Percentiles rank a stretch among this genome's conserved stretches.
These are phyloP conservation scores for Pseudopodoces humilis DNA, from an alignment of 2,113 vertebrate genomes.

Conservation along the genomic window DNA sequence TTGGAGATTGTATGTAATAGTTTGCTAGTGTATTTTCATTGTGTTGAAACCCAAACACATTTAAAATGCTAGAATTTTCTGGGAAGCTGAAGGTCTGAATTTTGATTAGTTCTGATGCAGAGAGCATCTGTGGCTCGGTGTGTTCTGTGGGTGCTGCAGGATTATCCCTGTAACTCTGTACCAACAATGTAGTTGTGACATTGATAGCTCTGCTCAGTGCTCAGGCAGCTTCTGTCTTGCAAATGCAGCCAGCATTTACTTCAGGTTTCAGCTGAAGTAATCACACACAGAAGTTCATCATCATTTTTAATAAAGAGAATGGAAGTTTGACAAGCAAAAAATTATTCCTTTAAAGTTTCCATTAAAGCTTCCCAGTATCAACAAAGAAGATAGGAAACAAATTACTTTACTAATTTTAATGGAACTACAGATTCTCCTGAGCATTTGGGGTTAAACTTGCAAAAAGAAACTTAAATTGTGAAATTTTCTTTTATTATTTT, in stretches of 20 bases:
- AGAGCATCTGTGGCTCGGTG: background rate
- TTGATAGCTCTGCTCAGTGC: background rate
- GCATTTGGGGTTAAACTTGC: background rate
- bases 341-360: background rate
- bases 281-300: background rate
- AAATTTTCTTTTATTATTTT: background rate
- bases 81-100: background rate
- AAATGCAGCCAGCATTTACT: background rate
- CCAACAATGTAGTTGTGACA: background rate
- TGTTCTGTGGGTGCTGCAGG: background rate
- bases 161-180: background rate
- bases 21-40: background rate
- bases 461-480: background rate
- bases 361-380: background rate
- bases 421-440: background rate
- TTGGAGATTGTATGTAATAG: background rate
- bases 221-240: background rate
- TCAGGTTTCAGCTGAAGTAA: background rate
- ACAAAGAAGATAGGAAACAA: background rate
- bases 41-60: background rate
- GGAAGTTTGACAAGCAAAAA: background rate
- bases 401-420: background rate
- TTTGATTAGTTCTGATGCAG: background rate
- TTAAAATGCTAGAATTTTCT: background rate
- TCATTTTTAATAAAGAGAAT: conserved; percentile 3